These are phyloP conservation scores for Vimba vimba DNA, from an alignment of 2,113 vertebrate species.

Conservation along the genomic window DNA sequence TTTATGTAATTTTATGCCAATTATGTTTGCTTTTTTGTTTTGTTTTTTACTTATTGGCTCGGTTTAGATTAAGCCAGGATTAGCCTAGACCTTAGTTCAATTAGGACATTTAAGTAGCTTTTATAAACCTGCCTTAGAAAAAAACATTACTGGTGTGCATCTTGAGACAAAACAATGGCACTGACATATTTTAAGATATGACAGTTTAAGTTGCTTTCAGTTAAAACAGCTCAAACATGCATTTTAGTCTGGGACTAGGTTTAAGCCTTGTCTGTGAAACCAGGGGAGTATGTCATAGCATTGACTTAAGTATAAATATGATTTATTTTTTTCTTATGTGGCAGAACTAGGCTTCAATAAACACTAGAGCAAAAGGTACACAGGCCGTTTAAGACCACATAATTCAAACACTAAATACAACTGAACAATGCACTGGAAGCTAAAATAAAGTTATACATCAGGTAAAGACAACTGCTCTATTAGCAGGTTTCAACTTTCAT, in stretches of 20 bases:
- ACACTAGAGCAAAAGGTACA: neutral
- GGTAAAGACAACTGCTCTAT: neutral
- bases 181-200: too few species aligned
- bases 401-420: neutral
- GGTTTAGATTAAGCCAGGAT: too few species aligned
- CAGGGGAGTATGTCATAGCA: neutral
- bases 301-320: neutral
- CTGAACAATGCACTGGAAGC: neutral
- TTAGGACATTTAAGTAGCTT: too few species aligned
- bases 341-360: neutral
- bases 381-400: neutral
- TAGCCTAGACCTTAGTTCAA: too few species aligned
- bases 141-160: too few species aligned
- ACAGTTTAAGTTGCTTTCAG: too few species aligned
- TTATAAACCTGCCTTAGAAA: too few species aligned
- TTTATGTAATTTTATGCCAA: too few species aligned
- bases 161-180: too few species aligned
- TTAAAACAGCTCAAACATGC: too few species aligned
- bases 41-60: neutral
- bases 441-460: constrained; percentile 5
- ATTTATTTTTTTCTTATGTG: neutral
- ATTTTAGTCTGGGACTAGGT: too few species aligned
- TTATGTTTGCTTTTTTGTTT: neutral
- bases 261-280: too few species aligned
- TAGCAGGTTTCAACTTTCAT: neutral